phyloP scores from a whole-genome alignment of 2,888 invertebrate species.

The Himalopsyche anomala region DNA sequence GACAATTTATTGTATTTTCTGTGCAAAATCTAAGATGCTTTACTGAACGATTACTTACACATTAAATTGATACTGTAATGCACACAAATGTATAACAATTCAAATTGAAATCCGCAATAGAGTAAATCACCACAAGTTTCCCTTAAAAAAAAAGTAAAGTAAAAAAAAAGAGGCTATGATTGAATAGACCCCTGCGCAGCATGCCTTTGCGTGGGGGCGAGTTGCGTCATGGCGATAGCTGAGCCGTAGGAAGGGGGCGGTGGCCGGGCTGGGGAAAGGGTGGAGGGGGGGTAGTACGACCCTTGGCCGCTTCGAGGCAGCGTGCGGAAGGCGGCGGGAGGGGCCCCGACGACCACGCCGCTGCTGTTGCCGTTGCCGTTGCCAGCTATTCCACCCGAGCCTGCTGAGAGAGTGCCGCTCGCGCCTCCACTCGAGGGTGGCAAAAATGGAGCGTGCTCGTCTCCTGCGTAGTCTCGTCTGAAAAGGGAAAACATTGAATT shows the following conservation, averaged over 20 bases:
- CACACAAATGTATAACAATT: no score
- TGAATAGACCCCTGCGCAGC: slow-evolving; percentile 68
- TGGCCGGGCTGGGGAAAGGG: slow-evolving; percentile 41
- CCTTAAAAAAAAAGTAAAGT: slow-evolving; percentile 38
- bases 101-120: background rate
- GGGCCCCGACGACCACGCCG: background rate
- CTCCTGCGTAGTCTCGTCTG: slow-evolving; percentile 88
- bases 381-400: slow-evolving; percentile 66
- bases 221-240: slow-evolving; percentile 78
- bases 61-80: no score
- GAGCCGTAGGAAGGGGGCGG: slow-evolving; percentile 74
- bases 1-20: no score
- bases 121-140: background rate
- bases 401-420: slow-evolving; percentile 72
- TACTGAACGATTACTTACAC: no score
- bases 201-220: slow-evolving; percentile 79
- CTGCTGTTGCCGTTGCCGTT: slow-evolving; percentile 1
- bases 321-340: slow-evolving; percentile 56
- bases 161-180: slow-evolving; percentile 54
- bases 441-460: slow-evolving; percentile 90
- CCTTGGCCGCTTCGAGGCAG: slow-evolving; percentile 78
- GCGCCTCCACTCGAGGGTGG: slow-evolving; percentile 76
- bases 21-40: no score
- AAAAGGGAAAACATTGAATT: background rate
- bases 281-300: slow-evolving; percentile 81